phyloP scores from a whole-genome alignment of 2,113 vertebrate genomes.

The Crotophaga sulcirostris region DNA sequence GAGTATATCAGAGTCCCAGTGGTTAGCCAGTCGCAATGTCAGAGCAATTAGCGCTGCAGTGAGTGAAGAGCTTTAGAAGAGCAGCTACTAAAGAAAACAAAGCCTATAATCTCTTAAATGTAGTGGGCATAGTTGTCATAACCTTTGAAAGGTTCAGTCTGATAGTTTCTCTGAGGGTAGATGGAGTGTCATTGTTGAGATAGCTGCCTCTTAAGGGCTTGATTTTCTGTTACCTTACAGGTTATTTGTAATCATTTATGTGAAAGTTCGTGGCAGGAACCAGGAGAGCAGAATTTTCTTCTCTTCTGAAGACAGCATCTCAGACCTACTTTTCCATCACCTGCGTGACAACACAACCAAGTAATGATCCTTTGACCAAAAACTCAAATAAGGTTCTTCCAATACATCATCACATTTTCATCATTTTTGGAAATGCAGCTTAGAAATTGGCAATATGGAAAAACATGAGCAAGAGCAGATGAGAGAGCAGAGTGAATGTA shows the following conservation, averaged over 20 bases:
- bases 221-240: not conserved
- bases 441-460: not conserved
- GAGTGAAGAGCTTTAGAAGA: not conserved
- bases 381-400: not conserved
- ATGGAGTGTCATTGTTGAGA: not conserved
- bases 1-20: not conserved
- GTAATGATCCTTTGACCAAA: not conserved
- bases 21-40: not conserved
- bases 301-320: not conserved
- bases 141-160: not conserved
- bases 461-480: not conserved
- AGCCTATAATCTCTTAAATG: not conserved
- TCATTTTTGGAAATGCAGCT: not conserved
- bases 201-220: not conserved
- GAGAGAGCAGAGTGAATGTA: not conserved
- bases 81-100: not conserved
- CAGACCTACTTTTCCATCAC: not conserved
- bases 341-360: not conserved
- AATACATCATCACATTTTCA: not conserved
- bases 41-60: not conserved
- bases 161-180: not conserved
- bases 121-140: not conserved
- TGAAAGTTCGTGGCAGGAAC: not conserved
- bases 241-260: not conserved
- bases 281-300: not conserved